Percentiles rank a stretch among this genome's conserved stretches.
phyloP scores from a whole-genome alignment of 1,140 invertebrate species.

The Papilio aristodemus region DNA sequence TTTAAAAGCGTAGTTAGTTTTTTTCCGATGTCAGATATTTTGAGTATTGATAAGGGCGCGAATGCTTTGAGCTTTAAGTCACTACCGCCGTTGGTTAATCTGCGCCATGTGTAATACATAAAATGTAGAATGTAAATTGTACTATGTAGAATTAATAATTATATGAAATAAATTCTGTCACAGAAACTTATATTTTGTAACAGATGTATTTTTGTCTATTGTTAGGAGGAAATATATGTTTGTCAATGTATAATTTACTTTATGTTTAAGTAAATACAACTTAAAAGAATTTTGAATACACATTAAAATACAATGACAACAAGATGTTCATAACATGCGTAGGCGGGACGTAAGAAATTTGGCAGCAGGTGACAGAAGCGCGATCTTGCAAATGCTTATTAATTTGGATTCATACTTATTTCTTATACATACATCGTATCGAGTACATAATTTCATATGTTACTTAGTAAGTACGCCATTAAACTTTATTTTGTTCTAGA shows the following conservation, averaged over 20 bases:
- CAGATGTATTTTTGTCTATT: too few relatives aligned
- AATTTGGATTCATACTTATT: constrained; percentile 72
- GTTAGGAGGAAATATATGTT: too few relatives aligned
- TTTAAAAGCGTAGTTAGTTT: constrained; percentile 77
- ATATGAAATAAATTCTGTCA: too few relatives aligned
- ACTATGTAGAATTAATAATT: too few relatives aligned
- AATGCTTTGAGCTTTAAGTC: constrained; percentile 44
- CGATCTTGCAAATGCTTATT: constrained; percentile 75
- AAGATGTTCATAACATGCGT: constrained; percentile 62
- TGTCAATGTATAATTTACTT: too few relatives aligned
- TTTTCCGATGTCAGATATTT: constrained; percentile 73
- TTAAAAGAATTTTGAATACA: constrained; percentile 34
- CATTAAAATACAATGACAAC: constrained; percentile 54
- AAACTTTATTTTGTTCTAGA: constrained; percentile 67
- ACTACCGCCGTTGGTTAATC: constrained; percentile 45
- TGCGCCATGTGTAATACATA: too few relatives aligned
- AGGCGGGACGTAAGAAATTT: constrained; percentile 67
- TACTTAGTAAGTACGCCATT: constrained; percentile 57
- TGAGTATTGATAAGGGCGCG: constrained; percentile 72
- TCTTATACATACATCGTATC: constrained; percentile 50
- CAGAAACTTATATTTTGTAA: too few relatives aligned
- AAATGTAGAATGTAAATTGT: too few relatives aligned
- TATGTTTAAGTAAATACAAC: too few relatives aligned
- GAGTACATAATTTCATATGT: too few relatives aligned
- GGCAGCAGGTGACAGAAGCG: constrained; percentile 60